Evolutionary conservation across 2,888 invertebrate species (phyloP).

Genomic region (Ichneumoninae sp.): DNA sequence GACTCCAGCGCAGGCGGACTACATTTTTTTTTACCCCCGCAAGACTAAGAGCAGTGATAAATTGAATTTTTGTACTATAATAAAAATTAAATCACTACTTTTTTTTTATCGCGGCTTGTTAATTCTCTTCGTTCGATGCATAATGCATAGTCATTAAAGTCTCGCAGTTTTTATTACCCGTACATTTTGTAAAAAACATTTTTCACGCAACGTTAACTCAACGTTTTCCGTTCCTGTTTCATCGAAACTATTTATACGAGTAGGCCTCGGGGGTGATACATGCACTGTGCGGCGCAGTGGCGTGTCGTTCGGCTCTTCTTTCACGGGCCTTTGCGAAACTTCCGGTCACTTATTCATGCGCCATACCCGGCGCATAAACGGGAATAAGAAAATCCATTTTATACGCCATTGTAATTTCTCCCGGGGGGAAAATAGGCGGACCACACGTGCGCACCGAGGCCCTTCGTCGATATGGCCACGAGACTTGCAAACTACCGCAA

Average conservation of each 20-base stretch:
- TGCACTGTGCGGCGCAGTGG: constrained; percentile 19
- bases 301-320: constrained; percentile 64
- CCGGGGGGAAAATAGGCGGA: not conserved
- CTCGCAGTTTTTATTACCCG: constrained; percentile 25
- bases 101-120: constrained; percentile 32
- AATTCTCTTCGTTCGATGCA: constrained; percentile 46
- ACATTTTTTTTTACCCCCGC: too few relatives aligned
- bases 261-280: constrained; percentile 6
- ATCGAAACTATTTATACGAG: constrained; percentile 8
- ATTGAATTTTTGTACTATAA: not conserved
- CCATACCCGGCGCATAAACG: constrained; percentile 11
- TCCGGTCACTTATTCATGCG: constrained; percentile 49
- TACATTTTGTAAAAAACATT: not conserved
- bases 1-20: too few relatives aligned
- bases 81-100: constrained; percentile 41
- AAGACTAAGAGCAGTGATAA: constrained; percentile 7
- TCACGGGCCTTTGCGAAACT: constrained; percentile 55
- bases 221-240: constrained; percentile 4
- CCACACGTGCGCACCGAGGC: constrained; percentile 11
- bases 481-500: constrained; percentile 44
- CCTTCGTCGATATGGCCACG: constrained; percentile 30
- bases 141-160: constrained; percentile 49
- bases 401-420: constrained; percentile 52
- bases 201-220: constrained; percentile 33
- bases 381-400: constrained; percentile 40